phyloP scores from a whole-genome alignment of 1,140 invertebrate species.

The Brachionus koreanus region DNA sequence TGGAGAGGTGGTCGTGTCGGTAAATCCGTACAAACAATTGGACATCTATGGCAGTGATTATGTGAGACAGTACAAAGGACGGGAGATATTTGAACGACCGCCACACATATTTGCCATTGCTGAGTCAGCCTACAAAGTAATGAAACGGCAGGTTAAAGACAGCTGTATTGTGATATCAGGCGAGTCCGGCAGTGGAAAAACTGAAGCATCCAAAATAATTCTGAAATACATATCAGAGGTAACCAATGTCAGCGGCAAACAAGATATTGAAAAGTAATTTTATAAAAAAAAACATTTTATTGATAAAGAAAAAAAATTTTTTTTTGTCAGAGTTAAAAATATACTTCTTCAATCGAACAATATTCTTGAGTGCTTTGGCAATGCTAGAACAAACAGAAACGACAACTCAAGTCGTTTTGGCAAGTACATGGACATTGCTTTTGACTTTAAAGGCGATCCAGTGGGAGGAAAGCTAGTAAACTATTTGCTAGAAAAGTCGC shows the following conservation, averaged over 20 bases:
- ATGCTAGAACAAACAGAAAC: conserved; percentile 93
- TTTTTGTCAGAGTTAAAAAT: conserved; percentile 82
- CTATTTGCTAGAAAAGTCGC: conserved; percentile 91
- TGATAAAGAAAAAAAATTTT: background rate
- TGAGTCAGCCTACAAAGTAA: conserved; percentile 88
- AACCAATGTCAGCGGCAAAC: conserved; percentile 81
- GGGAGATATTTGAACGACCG: conserved; percentile 70
- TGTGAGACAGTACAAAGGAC: conserved; percentile 39
- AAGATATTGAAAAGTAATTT: conserved; percentile 80
- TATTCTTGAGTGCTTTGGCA: conserved; percentile 92
- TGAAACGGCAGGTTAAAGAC: conserved; percentile 72
- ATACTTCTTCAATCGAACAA: conserved; percentile 90
- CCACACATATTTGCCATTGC: conserved; percentile 96
- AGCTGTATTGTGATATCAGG: conserved; percentile 92
- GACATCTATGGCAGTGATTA: conserved; percentile 70
- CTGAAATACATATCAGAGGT: conserved; percentile 98
- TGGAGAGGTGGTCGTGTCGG: conserved; percentile 68
- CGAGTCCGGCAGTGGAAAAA: conserved; percentile 92
- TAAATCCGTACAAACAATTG: conserved; percentile 75
- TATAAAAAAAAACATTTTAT: conserved; percentile 49
- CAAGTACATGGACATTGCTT: conserved; percentile 99
- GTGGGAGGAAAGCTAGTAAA: conserved; percentile 92
- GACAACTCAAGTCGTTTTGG: conserved; percentile 96
- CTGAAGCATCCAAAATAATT: conserved; percentile 95
- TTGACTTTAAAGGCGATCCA: conserved; percentile 95